Evolutionary conservation across 2,888 invertebrate genomes (phyloP), one percentile per base, ranked within the genome.

Genomic region (Aleiodes alternator): DNA sequence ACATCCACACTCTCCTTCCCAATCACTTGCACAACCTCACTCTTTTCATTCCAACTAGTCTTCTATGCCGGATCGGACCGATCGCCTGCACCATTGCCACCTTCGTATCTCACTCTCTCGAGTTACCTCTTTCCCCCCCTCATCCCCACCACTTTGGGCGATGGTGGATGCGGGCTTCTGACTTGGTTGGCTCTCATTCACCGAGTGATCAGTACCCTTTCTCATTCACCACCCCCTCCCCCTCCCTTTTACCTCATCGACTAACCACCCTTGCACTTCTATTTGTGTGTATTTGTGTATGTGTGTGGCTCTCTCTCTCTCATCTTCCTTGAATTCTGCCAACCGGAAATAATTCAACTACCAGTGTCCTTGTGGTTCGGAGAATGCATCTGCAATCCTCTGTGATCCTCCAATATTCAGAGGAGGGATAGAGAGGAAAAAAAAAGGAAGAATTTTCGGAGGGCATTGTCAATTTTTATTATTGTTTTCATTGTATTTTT

Each of bases 21-120:
- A 43, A 64, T 43, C 64, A 64, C 14, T 23, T 64, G 48, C 64
- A 64, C 64, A 64, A 43, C 89, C 87, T 88, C 88, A 87, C 87
- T 86, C 85, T 85, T 87, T 89, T 89, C 89, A 89, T 89, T 89
- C 89, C 89, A 90, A 23, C 23, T 23, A 23, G 23, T 23, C 23
- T 23, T 23, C 23, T 23, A 1, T 23, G 23, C 23, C 89, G 9
- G 3, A 69, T 70, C 80, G 77, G 76, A 76, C 59, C 34, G 48
- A 64, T 64, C 64, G 48, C 64, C 48, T 64, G 9, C 64, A 64
- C 84, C 84, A 85, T 86, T 84, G 84, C 85, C 85, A 83, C 82
- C 83, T 43, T 43, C 43, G 7, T 43, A 3, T 8, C 8, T 43
- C 43, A 3, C 43, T 9, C 9, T 9, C 9, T 81, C n/a, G 8